Percentiles rank a stretch among this genome's conserved stretches.
Evolutionary conservation across 1,140 invertebrate genomes (phyloP).

Genomic region (Heliconius nattereri): DNA sequence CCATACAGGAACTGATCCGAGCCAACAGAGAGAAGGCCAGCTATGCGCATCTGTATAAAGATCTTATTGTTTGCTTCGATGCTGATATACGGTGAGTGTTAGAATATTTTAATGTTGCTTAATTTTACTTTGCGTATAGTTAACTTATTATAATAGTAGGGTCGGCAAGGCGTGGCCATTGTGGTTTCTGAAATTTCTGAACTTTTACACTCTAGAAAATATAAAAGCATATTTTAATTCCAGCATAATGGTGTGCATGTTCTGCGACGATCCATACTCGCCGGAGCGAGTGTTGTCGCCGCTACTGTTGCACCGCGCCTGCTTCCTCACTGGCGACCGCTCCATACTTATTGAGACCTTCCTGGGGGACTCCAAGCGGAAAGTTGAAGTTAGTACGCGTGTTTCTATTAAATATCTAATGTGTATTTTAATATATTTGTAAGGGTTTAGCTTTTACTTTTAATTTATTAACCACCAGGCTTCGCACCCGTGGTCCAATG

Average conservation of each 20-base stretch:
- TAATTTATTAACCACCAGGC: too few species aligned
- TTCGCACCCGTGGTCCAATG: too few species aligned
- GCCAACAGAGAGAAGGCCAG: constrained; percentile 87
- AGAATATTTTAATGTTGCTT: background rate
- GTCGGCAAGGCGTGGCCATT: too few species aligned
- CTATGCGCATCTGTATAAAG: constrained; percentile 85
- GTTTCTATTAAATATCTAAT: background rate
- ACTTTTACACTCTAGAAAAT: too few species aligned
- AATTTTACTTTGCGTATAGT: background rate
- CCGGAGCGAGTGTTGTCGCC: constrained; percentile 95
- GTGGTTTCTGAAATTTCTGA: too few species aligned
- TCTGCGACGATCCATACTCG: constrained; percentile 97
- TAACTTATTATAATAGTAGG: too few species aligned
- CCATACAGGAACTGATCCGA: constrained; percentile 87
- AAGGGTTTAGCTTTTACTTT: too few species aligned
- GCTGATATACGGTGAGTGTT: constrained; percentile 90
- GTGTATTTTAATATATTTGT: background rate
- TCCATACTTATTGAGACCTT: constrained; percentile 95
- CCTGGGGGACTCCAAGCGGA: constrained; percentile 92
- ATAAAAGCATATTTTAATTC: constrained; percentile 5
- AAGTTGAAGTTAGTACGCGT: constrained; percentile 86
- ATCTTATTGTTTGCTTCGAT: constrained; percentile 89
- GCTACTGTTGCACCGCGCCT: constrained; percentile 92
- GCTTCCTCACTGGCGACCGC: constrained; percentile 92
- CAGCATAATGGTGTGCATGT: constrained; percentile 97